Percentiles rank a stretch among this genome's conserved stretches.
phyloP scores from a whole-genome alignment of 2,797 vertebrate species.

The Sebastes glaucus region DNA sequence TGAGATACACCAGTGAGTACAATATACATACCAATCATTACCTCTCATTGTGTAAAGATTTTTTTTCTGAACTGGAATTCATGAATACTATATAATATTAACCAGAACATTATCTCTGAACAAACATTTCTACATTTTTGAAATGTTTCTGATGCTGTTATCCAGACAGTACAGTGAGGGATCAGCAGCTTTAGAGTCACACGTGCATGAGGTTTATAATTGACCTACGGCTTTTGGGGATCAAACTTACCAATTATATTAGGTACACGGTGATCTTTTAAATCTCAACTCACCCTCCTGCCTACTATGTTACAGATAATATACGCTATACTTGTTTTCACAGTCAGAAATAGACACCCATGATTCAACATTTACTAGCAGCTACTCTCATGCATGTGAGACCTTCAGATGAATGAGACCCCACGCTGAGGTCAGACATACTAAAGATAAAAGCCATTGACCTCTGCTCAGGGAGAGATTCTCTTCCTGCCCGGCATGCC shows the following conservation, averaged over 20 bases:
- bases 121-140: slow-evolving; percentile 1
- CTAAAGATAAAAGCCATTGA: slow-evolving; percentile 68
- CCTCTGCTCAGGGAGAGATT: slow-evolving; percentile 53
- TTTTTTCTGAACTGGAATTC: not conserved
- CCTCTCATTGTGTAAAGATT: not conserved
- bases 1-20: not conserved
- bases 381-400: slow-evolving; percentile 13
- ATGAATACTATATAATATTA: slow-evolving; percentile 5
- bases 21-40: not conserved
- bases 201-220: not conserved
- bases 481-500: slow-evolving; percentile 51
- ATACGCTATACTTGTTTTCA: slow-evolving; percentile 4
- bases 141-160: not conserved
- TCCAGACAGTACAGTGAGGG: not conserved
- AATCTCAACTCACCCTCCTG: not conserved
- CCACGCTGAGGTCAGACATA: slow-evolving; percentile 57
- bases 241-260: not conserved
- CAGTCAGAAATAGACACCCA: slow-evolving; percentile 20
- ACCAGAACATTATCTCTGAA: not conserved
- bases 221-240: not conserved
- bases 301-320: not conserved
- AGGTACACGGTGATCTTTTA: not conserved
- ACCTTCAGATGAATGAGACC: slow-evolving; percentile 34
- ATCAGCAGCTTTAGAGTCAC: not conserved
- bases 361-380: slow-evolving; percentile 24